Evolutionary conservation across 1,140 invertebrate species (phyloP), one percentile per base, ranked within the genome.

Genomic region (Oncopodura yosiiana): DNA sequence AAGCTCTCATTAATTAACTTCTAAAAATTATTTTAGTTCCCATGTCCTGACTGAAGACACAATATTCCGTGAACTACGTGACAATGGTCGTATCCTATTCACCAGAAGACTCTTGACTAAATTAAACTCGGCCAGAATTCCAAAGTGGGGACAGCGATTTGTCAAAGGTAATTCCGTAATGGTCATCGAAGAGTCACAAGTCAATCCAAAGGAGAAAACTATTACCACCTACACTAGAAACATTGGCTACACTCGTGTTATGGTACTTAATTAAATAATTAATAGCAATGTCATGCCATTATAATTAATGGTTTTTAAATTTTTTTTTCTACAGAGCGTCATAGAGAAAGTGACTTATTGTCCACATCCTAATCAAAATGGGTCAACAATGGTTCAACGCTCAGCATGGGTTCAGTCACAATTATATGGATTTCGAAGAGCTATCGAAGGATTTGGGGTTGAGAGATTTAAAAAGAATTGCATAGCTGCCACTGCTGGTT

Each of bases 1-100:
- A n/a, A n/a, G n/a, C n/a, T n/a, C n/a, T n/a, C n/a, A n/a, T n/a
- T n/a, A n/a, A n/a, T n/a, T n/a, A n/a, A 49, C 43, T 49, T 56
- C n/a, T 53, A 52, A 36, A 56, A 60, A 62, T 50, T 63, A 55
- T 77, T 77, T 52, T 69, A 94, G 90, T 68, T 75, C 78, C 30
- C 91, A 96, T 77, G 92, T 96, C 1, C 69, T 95, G 32, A 84
- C 85, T 4, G 93, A 95, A 73, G 93, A 96, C 70, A 91, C 89
- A 6, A 73, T 93, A 38, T 73, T 74, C 24, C 74, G 92, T 60
- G 80, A 86, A 70, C 73, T 93, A 2, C 77, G 75, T 65, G n/a
- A n/a, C n/a, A n/a, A n/a, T n/a, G 79, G 82, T 64, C 83, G 84
- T n/a, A 81, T 83, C 67, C 72, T 95, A 2, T 81, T 87, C 65